Conservation (phyloP, 1,140 invertebrate genomes). For the Melitaea cinxia region DNA sequence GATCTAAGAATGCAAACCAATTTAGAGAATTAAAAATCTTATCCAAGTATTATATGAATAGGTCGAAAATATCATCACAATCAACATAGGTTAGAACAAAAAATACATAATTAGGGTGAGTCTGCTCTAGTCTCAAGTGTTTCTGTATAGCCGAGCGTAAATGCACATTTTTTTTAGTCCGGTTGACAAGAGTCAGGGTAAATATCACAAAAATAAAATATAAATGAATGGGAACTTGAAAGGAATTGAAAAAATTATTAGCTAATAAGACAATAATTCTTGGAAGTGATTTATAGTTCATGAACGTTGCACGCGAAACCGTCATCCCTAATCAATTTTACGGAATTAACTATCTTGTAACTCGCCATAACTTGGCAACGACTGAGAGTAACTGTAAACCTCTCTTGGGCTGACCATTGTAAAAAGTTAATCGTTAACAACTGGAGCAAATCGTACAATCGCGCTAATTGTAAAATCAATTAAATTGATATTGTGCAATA, state of each 20-base stretch:
- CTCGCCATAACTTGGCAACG: conserved; percentile 64
- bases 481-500: conserved; percentile 76
- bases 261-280: conserved; percentile 16
- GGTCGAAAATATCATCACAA: too few species aligned
- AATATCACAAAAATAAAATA: too few species aligned
- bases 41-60: too few species aligned
- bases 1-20: too few species aligned
- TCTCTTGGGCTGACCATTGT: conserved; percentile 58
- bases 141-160: too few species aligned
- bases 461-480: conserved; percentile 67
- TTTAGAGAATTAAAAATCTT: too few species aligned
- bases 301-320: conserved; percentile 33
- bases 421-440: conserved; percentile 78
- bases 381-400: conserved; percentile 69
- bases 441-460: conserved; percentile 75
- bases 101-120: too few species aligned
- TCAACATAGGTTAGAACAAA: background rate
- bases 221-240: too few species aligned
- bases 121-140: background rate
- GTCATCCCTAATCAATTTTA: conserved; percentile 58
- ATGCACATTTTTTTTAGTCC: too few species aligned
- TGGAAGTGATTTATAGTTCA: conserved; percentile 23
- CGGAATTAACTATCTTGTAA: conserved; percentile 52
- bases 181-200: too few species aligned
- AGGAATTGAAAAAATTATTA: too few species aligned